Evolutionary conservation across 2,888 invertebrate species (phyloP).

Genomic region (Lasioglossum marginatum): DNA sequence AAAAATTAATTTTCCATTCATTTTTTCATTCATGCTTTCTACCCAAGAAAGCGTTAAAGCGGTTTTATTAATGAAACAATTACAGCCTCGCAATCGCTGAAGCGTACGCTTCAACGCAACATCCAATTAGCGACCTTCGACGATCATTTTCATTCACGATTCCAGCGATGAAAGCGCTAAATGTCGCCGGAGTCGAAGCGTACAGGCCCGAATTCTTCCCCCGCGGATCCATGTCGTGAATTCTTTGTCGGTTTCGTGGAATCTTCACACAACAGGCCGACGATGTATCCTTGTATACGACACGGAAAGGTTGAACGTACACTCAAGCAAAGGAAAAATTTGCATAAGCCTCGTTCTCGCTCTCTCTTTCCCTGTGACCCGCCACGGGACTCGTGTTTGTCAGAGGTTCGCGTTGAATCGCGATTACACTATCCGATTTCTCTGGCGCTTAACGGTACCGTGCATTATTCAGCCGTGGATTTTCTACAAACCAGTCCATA

Average conservation of each 20-base stretch:
- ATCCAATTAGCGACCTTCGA: neutral
- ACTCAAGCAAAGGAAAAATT: slow-evolving; percentile 59
- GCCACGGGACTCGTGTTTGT: slow-evolving; percentile 39
- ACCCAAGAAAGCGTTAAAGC: neutral
- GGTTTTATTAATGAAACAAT: neutral
- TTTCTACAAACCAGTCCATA: neutral
- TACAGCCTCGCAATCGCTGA: neutral
- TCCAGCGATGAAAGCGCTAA: neutral
- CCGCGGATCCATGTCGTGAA: neutral
- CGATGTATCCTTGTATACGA: slow-evolving; percentile 50
- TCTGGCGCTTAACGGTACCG: slow-evolving; percentile 16
- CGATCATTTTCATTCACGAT: slow-evolving; percentile 1
- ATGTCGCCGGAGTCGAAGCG: neutral
- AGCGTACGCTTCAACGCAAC: neutral
- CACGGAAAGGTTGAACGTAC: slow-evolving; percentile 65
- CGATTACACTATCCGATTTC: slow-evolving; percentile 55
- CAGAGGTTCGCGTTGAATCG: slow-evolving; percentile 56
- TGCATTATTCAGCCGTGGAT: neutral
- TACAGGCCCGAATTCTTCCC: neutral
- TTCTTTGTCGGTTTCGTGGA: slow-evolving; percentile 19
- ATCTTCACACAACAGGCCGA: slow-evolving; percentile 20
- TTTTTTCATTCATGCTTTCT: neutral
- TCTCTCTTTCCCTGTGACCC: slow-evolving; percentile 59
- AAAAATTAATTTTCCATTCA: neutral
- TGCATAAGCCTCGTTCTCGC: slow-evolving; percentile 63